These are phyloP conservation scores for Apostichopus leukothele DNA, from an alignment of 53 echinoderm and acorn worm genomes.

Conservation along the genomic window DNA sequence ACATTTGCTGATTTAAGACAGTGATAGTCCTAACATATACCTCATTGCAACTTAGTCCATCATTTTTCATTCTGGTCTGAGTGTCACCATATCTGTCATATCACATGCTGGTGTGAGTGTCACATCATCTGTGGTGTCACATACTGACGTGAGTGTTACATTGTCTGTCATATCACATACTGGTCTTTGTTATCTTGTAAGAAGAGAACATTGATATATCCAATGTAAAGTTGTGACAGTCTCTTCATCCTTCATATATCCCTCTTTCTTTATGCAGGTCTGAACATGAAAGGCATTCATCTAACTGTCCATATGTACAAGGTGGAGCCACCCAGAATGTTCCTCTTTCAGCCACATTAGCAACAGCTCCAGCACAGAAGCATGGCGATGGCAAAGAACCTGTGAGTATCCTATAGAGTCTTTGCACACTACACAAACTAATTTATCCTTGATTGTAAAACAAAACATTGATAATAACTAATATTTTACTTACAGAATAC, in stretches of 20 bases:
- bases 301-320: constrained; percentile 95
- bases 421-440: too few relatives aligned
- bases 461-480: background rate
- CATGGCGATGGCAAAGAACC: constrained; percentile 72
- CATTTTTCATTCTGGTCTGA: too few relatives aligned
- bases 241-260: background rate
- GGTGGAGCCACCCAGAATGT: constrained; percentile 99
- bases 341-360: constrained; percentile 84
- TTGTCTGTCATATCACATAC: too few relatives aligned
- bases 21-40: too few relatives aligned
- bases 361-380: constrained; percentile 83
- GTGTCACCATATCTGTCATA: too few relatives aligned
- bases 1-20: too few relatives aligned
- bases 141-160: too few relatives aligned
- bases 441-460: background rate
- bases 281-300: constrained; percentile 97
- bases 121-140: too few relatives aligned
- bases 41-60: too few relatives aligned
- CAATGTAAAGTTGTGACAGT: background rate
- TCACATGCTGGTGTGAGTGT: too few relatives aligned
- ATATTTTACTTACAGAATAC: background rate
- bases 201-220: background rate
- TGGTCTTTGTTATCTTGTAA: background rate
- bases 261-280: constrained; percentile 60
- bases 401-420: constrained; percentile 24